A percentile compares a stretch with the other conserved stretches of the same genome.
Evolutionary conservation across 2,888 invertebrate species (phyloP).

Genomic region (Falcaria lacertinaria): DNA sequence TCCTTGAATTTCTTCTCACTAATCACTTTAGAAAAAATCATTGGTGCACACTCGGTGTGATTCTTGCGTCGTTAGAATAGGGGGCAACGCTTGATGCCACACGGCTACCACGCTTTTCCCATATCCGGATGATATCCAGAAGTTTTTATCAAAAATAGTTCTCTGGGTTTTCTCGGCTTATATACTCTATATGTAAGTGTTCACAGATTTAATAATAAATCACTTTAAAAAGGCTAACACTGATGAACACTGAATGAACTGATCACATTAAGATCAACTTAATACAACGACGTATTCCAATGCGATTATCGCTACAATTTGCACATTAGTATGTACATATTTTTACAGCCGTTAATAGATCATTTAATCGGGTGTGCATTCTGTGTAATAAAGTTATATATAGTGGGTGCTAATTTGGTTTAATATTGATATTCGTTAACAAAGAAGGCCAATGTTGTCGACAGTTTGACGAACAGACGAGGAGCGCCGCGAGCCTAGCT

Average conservation of each 20-base stretch:
- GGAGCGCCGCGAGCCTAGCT: not conserved
- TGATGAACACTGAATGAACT: too few species aligned
- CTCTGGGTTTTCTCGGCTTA: too few species aligned
- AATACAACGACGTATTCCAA: not conserved
- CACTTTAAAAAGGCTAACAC: too few species aligned
- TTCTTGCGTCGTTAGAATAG: too few species aligned
- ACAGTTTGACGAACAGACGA: not conserved
- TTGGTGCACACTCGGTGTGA: too few species aligned
- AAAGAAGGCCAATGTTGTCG: not conserved
- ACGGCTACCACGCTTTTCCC: too few species aligned
- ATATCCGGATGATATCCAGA: too few species aligned
- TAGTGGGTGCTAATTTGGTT: not conserved
- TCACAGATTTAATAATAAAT: not conserved
- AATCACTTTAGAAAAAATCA: too few species aligned
- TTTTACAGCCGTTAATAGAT: not conserved
- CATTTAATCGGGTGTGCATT: not conserved
- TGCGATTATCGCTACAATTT: not conserved
- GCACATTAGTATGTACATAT: not conserved
- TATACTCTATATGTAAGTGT: too few species aligned
- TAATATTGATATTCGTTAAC: not conserved
- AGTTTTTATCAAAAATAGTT: too few species aligned
- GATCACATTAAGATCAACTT: not conserved
- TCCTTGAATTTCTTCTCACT: too few species aligned
- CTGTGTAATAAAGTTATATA: not conserved
- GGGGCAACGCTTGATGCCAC: too few species aligned